Evolutionary conservation across 1,140 invertebrate genomes (phyloP).

Genomic region (Epicauta chinensis): DNA sequence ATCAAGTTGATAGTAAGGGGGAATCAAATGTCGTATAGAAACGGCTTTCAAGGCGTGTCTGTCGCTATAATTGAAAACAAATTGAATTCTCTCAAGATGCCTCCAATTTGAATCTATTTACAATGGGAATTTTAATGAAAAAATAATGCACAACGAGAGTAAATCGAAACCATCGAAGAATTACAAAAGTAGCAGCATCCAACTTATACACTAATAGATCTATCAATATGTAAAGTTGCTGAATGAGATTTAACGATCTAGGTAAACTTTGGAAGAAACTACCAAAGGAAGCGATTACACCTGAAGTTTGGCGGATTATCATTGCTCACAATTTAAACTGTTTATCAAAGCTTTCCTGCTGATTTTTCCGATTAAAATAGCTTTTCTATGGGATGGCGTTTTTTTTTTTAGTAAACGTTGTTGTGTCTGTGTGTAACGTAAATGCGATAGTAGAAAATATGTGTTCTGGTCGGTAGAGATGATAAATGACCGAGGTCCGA

Average conservation of each 20-base stretch:
- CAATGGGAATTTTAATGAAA: slow-evolving; percentile 14
- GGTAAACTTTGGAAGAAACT: slow-evolving; percentile 19
- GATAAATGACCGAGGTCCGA: slow-evolving; percentile 17
- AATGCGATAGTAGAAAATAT: no score
- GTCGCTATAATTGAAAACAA: slow-evolving; percentile 14
- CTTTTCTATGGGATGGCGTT: no score
- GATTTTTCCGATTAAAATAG: no score
- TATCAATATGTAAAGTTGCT: slow-evolving; percentile 14
- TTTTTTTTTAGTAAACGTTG: no score
- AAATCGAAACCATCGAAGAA: no score
- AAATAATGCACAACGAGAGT: slow-evolving; percentile 7
- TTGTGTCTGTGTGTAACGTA: no score
- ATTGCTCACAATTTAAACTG: slow-evolving; percentile 20
- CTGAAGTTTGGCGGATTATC: slow-evolving; percentile 16
- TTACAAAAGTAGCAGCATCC: slow-evolving; percentile 6
- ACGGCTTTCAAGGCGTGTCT: not conserved
- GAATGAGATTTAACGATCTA: slow-evolving; percentile 18
- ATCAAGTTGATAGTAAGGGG: no score
- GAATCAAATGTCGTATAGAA: no score
- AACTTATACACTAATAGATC: slow-evolving; percentile 8
- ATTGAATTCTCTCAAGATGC: slow-evolving; percentile 10
- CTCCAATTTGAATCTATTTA: slow-evolving; percentile 3
- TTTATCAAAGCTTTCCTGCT: slow-evolving; percentile 2
- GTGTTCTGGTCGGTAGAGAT: not conserved
- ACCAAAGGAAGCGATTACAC: slow-evolving; percentile 21